Percentiles rank a stretch among this genome's conserved stretches.
Evolutionary conservation across 2,888 invertebrate species (phyloP).

Genomic region (Eueremaeus valkanovi): DNA sequence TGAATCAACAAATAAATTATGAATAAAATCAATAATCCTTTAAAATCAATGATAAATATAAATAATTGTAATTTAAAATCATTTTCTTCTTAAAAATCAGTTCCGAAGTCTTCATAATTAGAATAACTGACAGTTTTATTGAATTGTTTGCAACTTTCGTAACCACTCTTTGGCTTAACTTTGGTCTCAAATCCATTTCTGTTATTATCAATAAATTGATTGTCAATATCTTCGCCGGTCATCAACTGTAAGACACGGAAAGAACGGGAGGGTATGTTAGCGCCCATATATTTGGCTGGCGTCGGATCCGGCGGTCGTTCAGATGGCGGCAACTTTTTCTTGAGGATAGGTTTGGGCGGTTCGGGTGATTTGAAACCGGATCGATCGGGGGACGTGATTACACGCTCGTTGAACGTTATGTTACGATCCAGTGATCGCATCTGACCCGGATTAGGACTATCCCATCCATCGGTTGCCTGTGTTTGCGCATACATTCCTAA

Average conservation of each 20-base stretch:
- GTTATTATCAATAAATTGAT: slow-evolving; percentile 16
- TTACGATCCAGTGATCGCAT: background rate
- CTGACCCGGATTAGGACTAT: background rate
- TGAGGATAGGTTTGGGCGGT: slow-evolving; percentile 4
- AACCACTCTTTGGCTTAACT: background rate
- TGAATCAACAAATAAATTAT: background rate
- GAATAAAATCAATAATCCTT: background rate
- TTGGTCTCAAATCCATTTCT: background rate
- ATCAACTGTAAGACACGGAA: slow-evolving; percentile 74
- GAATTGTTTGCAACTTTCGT: background rate
- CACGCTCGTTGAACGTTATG: background rate
- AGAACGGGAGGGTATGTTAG: slow-evolving; percentile 73
- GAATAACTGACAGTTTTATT: background rate
- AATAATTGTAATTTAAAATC: background rate
- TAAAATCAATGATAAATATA: background rate
- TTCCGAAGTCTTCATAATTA: slow-evolving; percentile 22
- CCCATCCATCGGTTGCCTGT: background rate
- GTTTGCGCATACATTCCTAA: slow-evolving; percentile 33
- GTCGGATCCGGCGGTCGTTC: slow-evolving; percentile 43
- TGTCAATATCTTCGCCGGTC: slow-evolving; percentile 56
- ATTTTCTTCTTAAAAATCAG: background rate
- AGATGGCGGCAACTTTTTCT: slow-evolving; percentile 44
- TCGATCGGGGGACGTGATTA: background rate
- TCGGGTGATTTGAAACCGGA: slow-evolving; percentile 14
- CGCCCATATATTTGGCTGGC: slow-evolving; percentile 56